Base-by-base conservation (phyloP, 1,140 invertebrate species). In the Arctopsyche grandis region DNA sequence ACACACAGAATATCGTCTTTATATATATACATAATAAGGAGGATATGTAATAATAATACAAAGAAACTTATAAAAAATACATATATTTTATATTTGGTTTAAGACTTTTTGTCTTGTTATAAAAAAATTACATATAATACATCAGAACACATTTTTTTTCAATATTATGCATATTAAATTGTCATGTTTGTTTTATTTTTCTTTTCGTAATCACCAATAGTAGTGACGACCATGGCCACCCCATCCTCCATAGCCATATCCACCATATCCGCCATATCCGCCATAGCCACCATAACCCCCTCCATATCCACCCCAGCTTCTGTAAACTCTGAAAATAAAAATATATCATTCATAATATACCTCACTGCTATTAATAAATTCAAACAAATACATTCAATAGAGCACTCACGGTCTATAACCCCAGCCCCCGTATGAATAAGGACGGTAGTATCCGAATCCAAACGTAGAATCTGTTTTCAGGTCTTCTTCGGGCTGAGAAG, bases 401-500 rank as follows among this genome's bases (percentile, higher is more conserved):
- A 19, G 10, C 14, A 26, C 21, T 26, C 10, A 66, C 63, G 63
- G 63, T 26, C 63, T 66, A 14, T 66, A 66, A 0, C 63, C 24
- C 21, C 24, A 66, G 9, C 52, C 52, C 5, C 24, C 14, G 24
- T n/a, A 38, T 3, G 43, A 71, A 43, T 69, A 69, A 0, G 69
- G 69, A 16, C 26, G n/a, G 21, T 71, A 46, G 43, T 46, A 71
- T 44, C 29, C 69, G 10, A 66, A 26, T 66, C 63, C 63, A 22
- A 63, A 76, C 9, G 74, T 63, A 14, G 52, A 21, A 63, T 76
- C 74, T n/a, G 74, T 43, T 38, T 76, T 63, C 58, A 76, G 16
- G 21, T 76, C 74, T 38, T 38, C 29, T 38, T 7, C 74, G 22
- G 73, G 21, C 56, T 75, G 26, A 29, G 71, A 56, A 1, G 16